phyloP scores from a whole-genome alignment of 2,888 invertebrate genomes.

The Bhutanitis thaidina region DNA sequence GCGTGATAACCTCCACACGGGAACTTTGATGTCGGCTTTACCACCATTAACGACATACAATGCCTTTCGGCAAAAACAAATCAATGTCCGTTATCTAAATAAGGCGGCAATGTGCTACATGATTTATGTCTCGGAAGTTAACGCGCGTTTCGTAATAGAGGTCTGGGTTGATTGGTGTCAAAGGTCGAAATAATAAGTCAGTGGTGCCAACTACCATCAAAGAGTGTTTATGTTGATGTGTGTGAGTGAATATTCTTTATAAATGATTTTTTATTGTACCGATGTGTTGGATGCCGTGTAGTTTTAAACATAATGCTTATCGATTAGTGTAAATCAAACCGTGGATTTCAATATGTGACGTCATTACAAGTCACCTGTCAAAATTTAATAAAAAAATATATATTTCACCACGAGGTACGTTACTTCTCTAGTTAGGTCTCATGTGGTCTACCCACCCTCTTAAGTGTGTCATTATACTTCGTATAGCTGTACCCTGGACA shows the following conservation, averaged over 20 bases:
- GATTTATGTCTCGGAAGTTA: slow-evolving; percentile 20
- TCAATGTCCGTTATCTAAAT: slow-evolving; percentile 24
- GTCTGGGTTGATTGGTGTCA: slow-evolving; percentile 52
- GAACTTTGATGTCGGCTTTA: slow-evolving; percentile 5
- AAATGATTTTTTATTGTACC: background rate
- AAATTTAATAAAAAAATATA: too few relatives aligned
- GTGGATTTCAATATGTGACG: too few relatives aligned
- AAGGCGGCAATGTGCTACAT: slow-evolving; percentile 24
- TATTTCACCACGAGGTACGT: too few relatives aligned
- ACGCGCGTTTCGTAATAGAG: slow-evolving; percentile 22
- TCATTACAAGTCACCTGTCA: too few relatives aligned
- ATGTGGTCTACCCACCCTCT: too few relatives aligned
- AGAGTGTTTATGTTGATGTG: slow-evolving; percentile 1
- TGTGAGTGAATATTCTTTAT: too few relatives aligned
- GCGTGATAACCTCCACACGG: slow-evolving; percentile 18
- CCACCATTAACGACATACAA: slow-evolving; percentile 18
- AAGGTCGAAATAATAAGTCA: slow-evolving; percentile 43
- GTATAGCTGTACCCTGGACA: too few relatives aligned
- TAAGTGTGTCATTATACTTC: too few relatives aligned
- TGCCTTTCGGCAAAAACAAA: slow-evolving; percentile 19
- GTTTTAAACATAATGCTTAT: slow-evolving; percentile 13
- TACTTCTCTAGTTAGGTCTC: too few relatives aligned
- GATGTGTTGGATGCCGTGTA: slow-evolving; percentile 6
- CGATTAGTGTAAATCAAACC: background rate
- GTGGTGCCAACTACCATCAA: slow-evolving; percentile 11